These are phyloP conservation scores for Rugalucina vietnamica DNA, from an alignment of 2,888 invertebrate genomes.

Conservation along the genomic window DNA sequence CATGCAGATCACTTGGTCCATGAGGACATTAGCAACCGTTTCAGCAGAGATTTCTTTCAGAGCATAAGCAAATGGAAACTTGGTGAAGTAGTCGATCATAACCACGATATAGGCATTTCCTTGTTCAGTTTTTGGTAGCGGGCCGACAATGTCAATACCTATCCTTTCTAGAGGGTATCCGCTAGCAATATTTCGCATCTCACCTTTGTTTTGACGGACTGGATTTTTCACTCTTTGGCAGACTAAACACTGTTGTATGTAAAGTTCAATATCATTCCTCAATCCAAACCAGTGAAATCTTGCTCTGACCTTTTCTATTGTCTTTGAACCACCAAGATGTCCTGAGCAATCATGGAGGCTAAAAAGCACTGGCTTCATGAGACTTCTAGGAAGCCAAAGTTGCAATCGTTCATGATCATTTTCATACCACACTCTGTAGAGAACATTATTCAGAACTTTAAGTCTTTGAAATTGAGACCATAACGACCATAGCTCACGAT, in stretches of 20 bases:
- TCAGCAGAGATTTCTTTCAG: neutral
- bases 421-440: constrained; percentile 15
- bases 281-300: constrained; percentile 14
- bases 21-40: constrained; percentile 6
- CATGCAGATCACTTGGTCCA: constrained; percentile 3
- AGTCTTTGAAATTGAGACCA: constrained; percentile 18
- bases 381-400: neutral
- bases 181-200: neutral
- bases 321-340: constrained; percentile 1
- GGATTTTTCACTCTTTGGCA: constrained; percentile 10
- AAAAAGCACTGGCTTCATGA: neutral
- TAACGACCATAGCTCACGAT: constrained; percentile 19
- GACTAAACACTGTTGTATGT: neutral
- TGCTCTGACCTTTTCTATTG: constrained; percentile 3
- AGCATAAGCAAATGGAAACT: constrained; percentile 3
- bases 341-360: constrained; percentile 12
- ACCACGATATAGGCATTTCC: constrained; percentile 11
- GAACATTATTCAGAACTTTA: neutral
- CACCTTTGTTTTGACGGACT: neutral
- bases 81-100: constrained; percentile 6
- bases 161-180: constrained; percentile 26
- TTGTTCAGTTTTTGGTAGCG: constrained; percentile 5
- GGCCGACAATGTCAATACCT: constrained; percentile 16
- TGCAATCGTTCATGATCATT: neutral
- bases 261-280: constrained; percentile 12